A percentile compares a stretch with the other conserved stretches of the same genome.
phyloP scores from a whole-genome alignment of 2,113 vertebrate genomes.

The Carettochelys insculpta region DNA sequence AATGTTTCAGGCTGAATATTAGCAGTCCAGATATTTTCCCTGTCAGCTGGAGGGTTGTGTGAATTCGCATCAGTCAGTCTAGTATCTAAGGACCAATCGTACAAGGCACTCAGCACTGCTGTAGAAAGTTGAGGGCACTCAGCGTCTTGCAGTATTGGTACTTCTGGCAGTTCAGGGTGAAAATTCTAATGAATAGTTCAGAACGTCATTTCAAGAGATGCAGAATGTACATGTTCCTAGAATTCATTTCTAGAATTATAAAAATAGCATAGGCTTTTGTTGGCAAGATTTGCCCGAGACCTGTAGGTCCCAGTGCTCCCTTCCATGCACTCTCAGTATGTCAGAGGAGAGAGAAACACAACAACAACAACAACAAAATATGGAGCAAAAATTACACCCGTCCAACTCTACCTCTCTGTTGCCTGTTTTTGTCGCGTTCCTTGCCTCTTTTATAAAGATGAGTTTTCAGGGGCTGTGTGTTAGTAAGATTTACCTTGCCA shows the following conservation, averaged over 20 bases:
- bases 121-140: background rate
- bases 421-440: background rate
- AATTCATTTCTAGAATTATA: background rate
- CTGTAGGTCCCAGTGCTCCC: background rate
- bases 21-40: background rate
- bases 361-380: background rate
- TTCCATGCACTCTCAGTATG: background rate
- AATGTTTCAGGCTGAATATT: slow-evolving; percentile 9
- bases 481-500: background rate
- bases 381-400: accelerated
- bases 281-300: background rate
- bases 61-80: background rate
- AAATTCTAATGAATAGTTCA: background rate
- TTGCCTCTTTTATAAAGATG: background rate
- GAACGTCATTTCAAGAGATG: background rate
- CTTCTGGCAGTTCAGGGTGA: too few relatives aligned
- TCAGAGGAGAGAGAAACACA: background rate
- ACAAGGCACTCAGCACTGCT: background rate
- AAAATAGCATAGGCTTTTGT: background rate
- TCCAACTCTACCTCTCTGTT: background rate
- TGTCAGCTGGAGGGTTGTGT: background rate
- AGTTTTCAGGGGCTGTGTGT: background rate
- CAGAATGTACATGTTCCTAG: background rate
- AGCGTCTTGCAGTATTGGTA: background rate
- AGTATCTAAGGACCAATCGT: background rate